Evolutionary conservation across 2,113 vertebrate genomes (phyloP).

Genomic region (Lota lota): DNA sequence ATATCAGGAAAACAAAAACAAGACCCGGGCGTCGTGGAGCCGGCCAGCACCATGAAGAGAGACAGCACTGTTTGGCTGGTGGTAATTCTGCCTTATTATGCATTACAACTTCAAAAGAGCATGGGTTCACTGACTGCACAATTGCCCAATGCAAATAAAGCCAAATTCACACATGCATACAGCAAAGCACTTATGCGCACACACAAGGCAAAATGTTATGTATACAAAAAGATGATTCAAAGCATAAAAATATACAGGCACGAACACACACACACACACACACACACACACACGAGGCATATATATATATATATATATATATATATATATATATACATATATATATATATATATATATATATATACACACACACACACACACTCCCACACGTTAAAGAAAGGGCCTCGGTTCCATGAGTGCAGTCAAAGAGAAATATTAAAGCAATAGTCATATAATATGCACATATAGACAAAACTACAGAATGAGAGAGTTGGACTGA

Average conservation of each 20-base stretch:
- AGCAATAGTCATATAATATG: conserved; percentile 41
- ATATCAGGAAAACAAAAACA: too few relatives aligned
- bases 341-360: not conserved
- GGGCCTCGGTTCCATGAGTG: conserved; percentile 38
- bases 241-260: too few relatives aligned
- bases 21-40: conserved; percentile 19
- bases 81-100: not conserved
- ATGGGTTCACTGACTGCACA: conserved; percentile 13
- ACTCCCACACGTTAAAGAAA: conserved; percentile 25
- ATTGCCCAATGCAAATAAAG: not conserved
- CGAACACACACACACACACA: not conserved
- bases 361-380: not conserved
- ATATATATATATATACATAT: not conserved
- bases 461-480: conserved; percentile 28
- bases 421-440: conserved; percentile 53
- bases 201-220: not conserved
- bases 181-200: not conserved
- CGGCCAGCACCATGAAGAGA: conserved; percentile 18
- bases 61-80: not conserved
- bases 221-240: too few relatives aligned
- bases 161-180: not conserved
- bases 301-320: too few relatives aligned
- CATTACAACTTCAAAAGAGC: not conserved
- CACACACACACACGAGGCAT: too few relatives aligned
- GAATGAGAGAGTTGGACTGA: conserved; percentile 21